Evolutionary conservation across 2,797 vertebrate species (phyloP), one percentile per base, ranked within the genome.

Genomic region (Urophycis tenuis): DNA sequence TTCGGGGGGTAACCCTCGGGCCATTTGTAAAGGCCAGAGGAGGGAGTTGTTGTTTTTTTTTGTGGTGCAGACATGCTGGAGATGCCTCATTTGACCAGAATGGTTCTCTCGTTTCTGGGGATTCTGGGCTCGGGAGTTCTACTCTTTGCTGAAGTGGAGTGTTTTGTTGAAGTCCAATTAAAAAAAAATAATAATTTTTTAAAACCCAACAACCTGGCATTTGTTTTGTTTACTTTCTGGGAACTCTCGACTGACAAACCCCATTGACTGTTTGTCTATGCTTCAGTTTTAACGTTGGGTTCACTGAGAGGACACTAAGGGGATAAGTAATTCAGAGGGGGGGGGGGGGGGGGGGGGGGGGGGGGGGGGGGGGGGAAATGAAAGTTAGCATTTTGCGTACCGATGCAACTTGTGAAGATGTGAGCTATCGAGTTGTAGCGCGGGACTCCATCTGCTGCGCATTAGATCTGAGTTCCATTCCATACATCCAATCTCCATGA

Each of bases 151-250:
- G 10, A 12, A 71, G 77, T 67, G 74, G 76, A n/a, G 53, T 81
- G 78, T 75, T 49, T 34, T 53, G 72, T 25, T 32, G 25, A 85
- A 80, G n/a, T 73, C 78, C 71, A 79, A 75, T 84, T 80, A 79
- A 73, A 75, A 71, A 82, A 74, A 83, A 79, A n/a, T n/a, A n/a
- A n/a, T n/a, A n/a, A n/a, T n/a, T n/a, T n/a, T n/a, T n/a, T n/a
- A n/a, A n/a, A n/a, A n/a, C n/a, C n/a, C n/a, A 81, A 73, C 71
- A 67, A 81, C 74, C 76, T 77, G 39, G 76, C 71, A 74, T 82
- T 73, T 74, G 60, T 80, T 67, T 79, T 79, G 74, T 75, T 78
- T 80, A 67, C 71, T 78, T 19, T 67, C 31, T 33, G 45, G 34
- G 34, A 78, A 73, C 80, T 80, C 36, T 67, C 2, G 2, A 71